Evolutionary conservation across 2,888 invertebrate species (phyloP).

Genomic region (Cantharis rufa): DNA sequence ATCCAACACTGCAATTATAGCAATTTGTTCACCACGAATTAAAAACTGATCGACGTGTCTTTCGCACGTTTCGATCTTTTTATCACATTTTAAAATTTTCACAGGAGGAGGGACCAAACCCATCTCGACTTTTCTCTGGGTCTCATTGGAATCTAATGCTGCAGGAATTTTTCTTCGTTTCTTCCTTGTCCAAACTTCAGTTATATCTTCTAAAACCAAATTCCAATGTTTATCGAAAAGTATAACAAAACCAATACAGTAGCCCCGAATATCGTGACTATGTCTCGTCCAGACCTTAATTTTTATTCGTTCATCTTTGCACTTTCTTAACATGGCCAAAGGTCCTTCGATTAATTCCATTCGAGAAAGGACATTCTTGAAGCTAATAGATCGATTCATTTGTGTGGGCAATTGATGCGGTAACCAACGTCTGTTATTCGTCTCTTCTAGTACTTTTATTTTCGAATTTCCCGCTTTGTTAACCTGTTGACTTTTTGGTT

Average conservation of each 20-base stretch:
- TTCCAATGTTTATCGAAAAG: conserved; percentile 97
- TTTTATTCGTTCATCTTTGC: conserved; percentile 63
- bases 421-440: conserved; percentile 51
- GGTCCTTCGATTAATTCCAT: conserved; percentile 66
- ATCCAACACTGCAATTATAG: conserved; percentile 54
- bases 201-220: conserved; percentile 79
- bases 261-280: conserved; percentile 73
- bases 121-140: background rate
- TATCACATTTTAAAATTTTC: conserved; percentile 62
- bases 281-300: conserved; percentile 77
- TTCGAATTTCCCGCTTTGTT: conserved; percentile 50
- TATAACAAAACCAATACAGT: conserved; percentile 75
- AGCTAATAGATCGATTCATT: conserved; percentile 36
- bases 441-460: background rate
- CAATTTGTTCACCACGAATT: conserved; percentile 79
- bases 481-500: conserved; percentile 42
- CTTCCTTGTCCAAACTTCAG: conserved; percentile 77
- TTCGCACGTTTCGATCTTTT: conserved; percentile 69
- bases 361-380: conserved; percentile 48
- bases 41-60: conserved; percentile 71
- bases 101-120: conserved; percentile 55
- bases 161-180: conserved; percentile 65
- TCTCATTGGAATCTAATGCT: conserved; percentile 44
- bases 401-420: conserved; percentile 56
- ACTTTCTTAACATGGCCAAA: conserved; percentile 63